A percentile compares a stretch with the other conserved stretches of the same genome.
phyloP scores from a whole-genome alignment of 1,140 invertebrate species.

The Drosophila triauraria region DNA sequence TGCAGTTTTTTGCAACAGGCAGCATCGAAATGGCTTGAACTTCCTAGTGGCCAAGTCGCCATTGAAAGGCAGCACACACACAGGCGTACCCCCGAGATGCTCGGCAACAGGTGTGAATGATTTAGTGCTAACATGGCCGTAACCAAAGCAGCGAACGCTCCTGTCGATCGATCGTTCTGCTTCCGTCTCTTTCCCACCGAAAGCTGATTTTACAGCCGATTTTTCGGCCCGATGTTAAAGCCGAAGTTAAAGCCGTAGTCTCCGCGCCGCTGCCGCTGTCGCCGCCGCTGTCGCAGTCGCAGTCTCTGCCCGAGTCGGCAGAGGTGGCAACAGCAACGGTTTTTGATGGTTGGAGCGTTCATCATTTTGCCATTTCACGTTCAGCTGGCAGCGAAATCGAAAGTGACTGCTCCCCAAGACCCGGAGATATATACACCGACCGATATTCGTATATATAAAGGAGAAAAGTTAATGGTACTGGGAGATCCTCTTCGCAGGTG shows the following conservation, averaged over 20 bases:
- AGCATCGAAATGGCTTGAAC: conserved; percentile 41
- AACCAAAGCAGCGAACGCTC: conserved; percentile 54
- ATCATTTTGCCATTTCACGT: conserved; percentile 85
- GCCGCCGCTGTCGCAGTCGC: conserved; percentile 12
- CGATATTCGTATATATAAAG: conserved; percentile 14
- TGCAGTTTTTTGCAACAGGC: conserved; percentile 30
- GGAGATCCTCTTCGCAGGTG: conserved; percentile 20
- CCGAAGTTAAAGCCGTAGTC: conserved; percentile 8
- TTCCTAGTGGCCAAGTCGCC: conserved; percentile 64
- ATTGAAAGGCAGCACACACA: conserved; percentile 59
- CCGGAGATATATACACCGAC: conserved; percentile 34
- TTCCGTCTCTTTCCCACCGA: conserved; percentile 16
- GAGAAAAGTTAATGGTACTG: conserved; percentile 36
- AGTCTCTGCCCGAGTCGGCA: conserved; percentile 4
- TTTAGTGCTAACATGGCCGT: conserved; percentile 77
- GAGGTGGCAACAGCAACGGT: conserved; percentile 65
- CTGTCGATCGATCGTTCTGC: conserved; percentile 41
- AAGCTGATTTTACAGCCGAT: background rate
- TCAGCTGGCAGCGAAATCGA: conserved; percentile 85
- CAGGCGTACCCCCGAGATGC: background rate
- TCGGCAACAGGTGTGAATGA: conserved; percentile 70
- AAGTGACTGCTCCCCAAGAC: conserved; percentile 81
- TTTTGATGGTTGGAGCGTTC: conserved; percentile 80
- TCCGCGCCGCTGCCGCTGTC: background rate
- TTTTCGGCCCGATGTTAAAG: conserved; percentile 2